Conservation (phyloP, 2,113 vertebrate species). For the Sakesphorus luctuosus region DNA sequence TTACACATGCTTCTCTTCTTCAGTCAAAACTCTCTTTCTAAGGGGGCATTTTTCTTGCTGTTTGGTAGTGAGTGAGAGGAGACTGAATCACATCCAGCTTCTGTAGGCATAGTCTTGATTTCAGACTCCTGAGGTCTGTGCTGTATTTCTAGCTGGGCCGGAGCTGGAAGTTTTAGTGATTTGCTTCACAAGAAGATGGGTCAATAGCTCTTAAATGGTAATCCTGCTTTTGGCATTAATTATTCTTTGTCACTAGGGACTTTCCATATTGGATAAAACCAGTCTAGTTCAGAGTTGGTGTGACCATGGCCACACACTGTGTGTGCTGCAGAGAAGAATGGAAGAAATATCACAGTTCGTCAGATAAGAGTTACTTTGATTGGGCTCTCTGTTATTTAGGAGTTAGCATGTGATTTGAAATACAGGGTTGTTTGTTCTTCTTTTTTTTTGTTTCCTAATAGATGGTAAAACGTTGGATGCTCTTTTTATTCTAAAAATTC, state of each 20-base stretch:
- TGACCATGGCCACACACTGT: accelerated
- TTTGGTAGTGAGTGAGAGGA: not conserved
- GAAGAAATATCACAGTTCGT: not conserved
- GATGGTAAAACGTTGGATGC: not conserved
- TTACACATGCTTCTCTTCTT: not conserved
- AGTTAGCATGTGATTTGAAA: not conserved
- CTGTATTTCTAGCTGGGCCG: not conserved
- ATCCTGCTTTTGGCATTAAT: not conserved
- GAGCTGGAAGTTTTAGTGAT: not conserved
- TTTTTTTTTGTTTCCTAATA: not conserved
- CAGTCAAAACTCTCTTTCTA: not conserved
- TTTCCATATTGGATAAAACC: not conserved
- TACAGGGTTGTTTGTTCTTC: not conserved
- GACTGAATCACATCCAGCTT: not conserved
- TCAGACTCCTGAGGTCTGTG: not conserved
- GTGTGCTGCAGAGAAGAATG: not conserved
- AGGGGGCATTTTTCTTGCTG: not conserved
- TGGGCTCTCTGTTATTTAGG: not conserved
- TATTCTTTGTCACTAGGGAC: not conserved
- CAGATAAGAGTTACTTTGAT: not conserved
- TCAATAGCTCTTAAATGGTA: not conserved
- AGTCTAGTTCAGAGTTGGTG: not conserved
- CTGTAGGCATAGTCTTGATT: not conserved
- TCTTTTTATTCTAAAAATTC: not conserved
- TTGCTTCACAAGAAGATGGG: not conserved